These are phyloP conservation scores for Thecophora atra DNA, from an alignment of 2,888 invertebrate genomes.

Conservation along the genomic window DNA sequence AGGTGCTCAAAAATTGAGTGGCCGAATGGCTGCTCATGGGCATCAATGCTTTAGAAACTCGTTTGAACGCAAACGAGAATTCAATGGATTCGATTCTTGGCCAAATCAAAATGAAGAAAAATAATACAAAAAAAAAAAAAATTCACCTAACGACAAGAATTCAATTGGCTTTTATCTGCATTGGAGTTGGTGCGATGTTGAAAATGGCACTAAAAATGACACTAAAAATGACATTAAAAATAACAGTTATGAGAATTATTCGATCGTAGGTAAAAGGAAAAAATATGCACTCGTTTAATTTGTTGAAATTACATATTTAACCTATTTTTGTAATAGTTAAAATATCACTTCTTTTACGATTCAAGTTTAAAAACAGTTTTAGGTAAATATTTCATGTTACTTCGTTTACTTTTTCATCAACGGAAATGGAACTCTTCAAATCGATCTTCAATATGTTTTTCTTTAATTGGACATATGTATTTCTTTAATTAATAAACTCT, in stretches of 20 bases:
- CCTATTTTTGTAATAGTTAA: no score
- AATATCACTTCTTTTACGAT: no score
- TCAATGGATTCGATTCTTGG: not conserved
- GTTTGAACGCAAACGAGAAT: conserved; percentile 25
- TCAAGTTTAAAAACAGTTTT: no score
- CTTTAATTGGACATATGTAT: not conserved
- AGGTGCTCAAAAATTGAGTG: no score
- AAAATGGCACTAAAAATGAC: conserved; percentile 13
- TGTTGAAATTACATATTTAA: no score
- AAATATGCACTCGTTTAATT: not conserved
- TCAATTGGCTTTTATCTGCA: conserved; percentile 4
- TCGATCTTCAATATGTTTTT: not conserved
- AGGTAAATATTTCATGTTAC: no score
- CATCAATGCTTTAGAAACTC: conserved; percentile 6
- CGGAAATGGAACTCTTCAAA: no score
- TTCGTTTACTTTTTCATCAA: no score
- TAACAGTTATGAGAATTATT: conserved; percentile 1
- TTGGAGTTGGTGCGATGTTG: conserved; percentile 3
- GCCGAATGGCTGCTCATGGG: no score
- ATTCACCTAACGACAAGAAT: conserved; percentile 12
- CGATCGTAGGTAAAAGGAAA: not conserved
- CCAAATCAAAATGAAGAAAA: conserved; percentile 9
- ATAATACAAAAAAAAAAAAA: no score
- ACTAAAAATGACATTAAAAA: conserved; percentile 6
- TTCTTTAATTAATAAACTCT: conserved; percentile 9